Percentiles rank a stretch among this genome's conserved stretches.
Evolutionary conservation across 2,888 invertebrate genomes (phyloP).

Genomic region (Pyrrhosoma nymphula): DNA sequence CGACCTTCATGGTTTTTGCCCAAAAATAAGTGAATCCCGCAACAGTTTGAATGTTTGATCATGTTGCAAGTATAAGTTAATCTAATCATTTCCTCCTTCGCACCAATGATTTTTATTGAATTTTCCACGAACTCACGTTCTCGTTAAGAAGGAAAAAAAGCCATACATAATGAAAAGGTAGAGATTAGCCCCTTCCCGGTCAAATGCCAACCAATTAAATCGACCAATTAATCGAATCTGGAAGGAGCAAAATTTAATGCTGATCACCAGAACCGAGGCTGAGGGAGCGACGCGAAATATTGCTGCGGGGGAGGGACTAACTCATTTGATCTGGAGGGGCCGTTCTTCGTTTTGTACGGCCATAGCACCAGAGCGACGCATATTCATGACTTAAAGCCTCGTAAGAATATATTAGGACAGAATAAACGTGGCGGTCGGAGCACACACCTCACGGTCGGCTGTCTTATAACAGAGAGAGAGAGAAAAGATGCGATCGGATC

Average conservation of each 20-base stretch:
- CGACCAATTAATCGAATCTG: not conserved
- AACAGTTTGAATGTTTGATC: not conserved
- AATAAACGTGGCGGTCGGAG: not conserved
- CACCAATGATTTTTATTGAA: not conserved
- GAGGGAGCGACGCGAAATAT: not conserved
- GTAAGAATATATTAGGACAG: slow-evolving; percentile 12
- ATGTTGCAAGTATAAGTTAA: not conserved
- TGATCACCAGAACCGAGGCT: not conserved
- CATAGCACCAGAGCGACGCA: not conserved
- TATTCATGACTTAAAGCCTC: not conserved
- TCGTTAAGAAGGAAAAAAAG: not conserved
- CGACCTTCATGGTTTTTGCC: too few species aligned
- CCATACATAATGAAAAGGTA: not conserved
- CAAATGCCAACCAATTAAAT: not conserved
- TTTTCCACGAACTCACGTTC: not conserved
- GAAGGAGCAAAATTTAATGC: not conserved
- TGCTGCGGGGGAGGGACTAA: not conserved
- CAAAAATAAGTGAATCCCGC: too few species aligned
- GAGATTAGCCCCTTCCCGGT: not conserved
- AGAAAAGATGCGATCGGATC: slow-evolving; percentile 68
- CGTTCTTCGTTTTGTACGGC: not conserved
- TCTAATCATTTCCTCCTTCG: not conserved
- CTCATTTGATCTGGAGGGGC: not conserved
- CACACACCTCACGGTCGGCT: slow-evolving; percentile 13
- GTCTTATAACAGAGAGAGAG: slow-evolving; percentile 68